These are phyloP conservation scores for Dufourea novaeangliae DNA, from an alignment of 1,140 invertebrate species.

Conservation along the genomic window DNA sequence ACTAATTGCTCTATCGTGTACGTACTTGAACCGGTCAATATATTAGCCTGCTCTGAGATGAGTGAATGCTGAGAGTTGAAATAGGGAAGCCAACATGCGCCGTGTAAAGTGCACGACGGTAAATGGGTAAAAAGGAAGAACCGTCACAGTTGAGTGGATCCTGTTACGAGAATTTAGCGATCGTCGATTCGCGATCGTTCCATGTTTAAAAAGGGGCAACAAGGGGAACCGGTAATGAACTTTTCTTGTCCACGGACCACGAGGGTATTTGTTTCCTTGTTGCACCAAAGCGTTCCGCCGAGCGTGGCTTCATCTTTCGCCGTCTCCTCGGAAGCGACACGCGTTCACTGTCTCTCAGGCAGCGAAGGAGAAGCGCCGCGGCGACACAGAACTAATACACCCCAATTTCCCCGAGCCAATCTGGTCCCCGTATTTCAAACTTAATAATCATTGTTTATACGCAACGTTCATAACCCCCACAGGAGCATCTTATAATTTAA, in stretches of 20 bases:
- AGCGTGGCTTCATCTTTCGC: too few relatives aligned
- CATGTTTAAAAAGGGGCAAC: background rate
- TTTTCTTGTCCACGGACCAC: constrained; percentile 30
- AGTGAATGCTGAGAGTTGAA: background rate
- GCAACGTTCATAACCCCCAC: background rate
- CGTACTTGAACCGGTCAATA: too few relatives aligned
- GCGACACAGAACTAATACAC: background rate
- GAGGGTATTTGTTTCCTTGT: background rate
- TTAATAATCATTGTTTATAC: constrained; percentile 29
- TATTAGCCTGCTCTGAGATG: too few relatives aligned
- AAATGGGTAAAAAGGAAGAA: background rate
- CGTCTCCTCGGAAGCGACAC: constrained; percentile 13
- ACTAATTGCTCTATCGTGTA: too few relatives aligned
- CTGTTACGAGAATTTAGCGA: constrained; percentile 38
- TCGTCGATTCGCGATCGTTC: constrained; percentile 9
- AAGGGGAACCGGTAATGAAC: constrained; percentile 26
- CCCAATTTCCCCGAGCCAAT: constrained; percentile 15
- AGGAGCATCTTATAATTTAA: constrained; percentile 17
- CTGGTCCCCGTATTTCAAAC: constrained; percentile 7
- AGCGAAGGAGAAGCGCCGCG: background rate
- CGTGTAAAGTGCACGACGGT: background rate
- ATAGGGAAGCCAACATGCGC: background rate
- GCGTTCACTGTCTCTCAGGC: constrained; percentile 10
- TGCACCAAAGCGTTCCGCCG: too few relatives aligned
- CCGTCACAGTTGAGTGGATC: background rate